These are phyloP conservation scores for Cephus spinipes DNA, from an alignment of 2,888 invertebrate genomes.

Conservation along the genomic window DNA sequence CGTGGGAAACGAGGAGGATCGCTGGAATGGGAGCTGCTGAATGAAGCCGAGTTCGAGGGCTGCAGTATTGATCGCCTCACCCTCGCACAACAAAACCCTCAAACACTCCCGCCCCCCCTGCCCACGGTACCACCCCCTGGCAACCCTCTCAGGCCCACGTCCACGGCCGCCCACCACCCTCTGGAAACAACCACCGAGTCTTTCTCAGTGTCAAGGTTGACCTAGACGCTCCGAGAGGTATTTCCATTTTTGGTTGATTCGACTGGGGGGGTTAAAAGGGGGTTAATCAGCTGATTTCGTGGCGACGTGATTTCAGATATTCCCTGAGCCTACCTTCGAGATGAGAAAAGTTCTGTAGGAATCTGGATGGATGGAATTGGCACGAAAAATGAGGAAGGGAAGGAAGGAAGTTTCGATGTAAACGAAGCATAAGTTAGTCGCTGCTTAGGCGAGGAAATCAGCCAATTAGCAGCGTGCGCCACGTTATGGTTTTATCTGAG, in stretches of 20 bases:
- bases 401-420: neutral
- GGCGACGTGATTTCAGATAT: slow-evolving; percentile 7
- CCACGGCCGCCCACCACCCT: slow-evolving; percentile 31
- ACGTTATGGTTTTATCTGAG: slow-evolving; percentile 11
- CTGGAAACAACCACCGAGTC: slow-evolving; percentile 32
- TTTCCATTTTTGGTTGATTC: too few species aligned
- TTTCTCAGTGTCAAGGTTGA: slow-evolving; percentile 57
- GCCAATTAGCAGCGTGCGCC: slow-evolving; percentile 9
- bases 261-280: too few species aligned
- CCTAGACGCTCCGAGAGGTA: slow-evolving; percentile 31
- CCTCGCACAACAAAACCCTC: slow-evolving; percentile 40
- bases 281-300: too few species aligned
- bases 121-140: slow-evolving; percentile 17
- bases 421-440: slow-evolving; percentile 3
- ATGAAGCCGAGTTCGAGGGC: slow-evolving; percentile 49
- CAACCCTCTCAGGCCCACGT: slow-evolving; percentile 18
- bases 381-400: neutral
- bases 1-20: slow-evolving; percentile 21
- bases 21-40: slow-evolving; percentile 39
- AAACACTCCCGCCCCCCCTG: slow-evolving; percentile 10
- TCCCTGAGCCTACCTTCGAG: slow-evolving; percentile 17
- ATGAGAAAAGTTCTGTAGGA: too few species aligned
- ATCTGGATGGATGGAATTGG: too few species aligned
- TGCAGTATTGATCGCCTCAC: slow-evolving; percentile 62
- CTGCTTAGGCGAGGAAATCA: slow-evolving; percentile 17